Conservation (phyloP, 2,888 invertebrate genomes). For the Ormyrus nitidulus region DNA sequence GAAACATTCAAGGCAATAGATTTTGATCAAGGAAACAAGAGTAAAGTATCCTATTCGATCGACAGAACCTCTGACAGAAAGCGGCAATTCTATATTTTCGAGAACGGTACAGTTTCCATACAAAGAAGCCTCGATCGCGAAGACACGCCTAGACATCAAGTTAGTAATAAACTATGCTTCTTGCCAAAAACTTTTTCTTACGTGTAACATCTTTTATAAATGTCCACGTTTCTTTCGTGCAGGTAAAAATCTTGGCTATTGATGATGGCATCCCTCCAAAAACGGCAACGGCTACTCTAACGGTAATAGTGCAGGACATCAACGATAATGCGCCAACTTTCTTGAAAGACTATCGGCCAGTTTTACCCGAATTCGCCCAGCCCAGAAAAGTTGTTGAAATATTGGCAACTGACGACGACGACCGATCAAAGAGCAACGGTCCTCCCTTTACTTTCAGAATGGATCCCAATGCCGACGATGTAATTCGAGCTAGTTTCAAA, state of each 20-base stretch:
- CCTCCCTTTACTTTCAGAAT: conserved; percentile 97
- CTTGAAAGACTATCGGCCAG: conserved; percentile 93
- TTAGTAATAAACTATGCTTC: conserved; percentile 53
- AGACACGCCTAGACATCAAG: conserved; percentile 94
- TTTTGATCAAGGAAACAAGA: conserved; percentile 95
- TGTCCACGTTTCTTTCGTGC: conserved; percentile 15
- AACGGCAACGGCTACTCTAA: conserved; percentile 94
- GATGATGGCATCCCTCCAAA: conserved; percentile 95
- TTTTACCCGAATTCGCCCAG: conserved; percentile 93
- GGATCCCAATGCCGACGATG: conserved; percentile 95
- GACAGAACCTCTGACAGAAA: conserved; percentile 94
- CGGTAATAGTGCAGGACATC: conserved; percentile 95
- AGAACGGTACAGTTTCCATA: conserved; percentile 96
- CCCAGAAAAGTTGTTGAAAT: conserved; percentile 95
- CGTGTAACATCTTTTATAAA: background rate
- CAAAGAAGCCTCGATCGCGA: conserved; percentile 95
- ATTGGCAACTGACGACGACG: conserved; percentile 94
- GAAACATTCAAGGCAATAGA: conserved; percentile 97
- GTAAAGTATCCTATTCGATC: conserved; percentile 93
- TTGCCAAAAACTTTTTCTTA: background rate
- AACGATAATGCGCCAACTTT: conserved; percentile 97
- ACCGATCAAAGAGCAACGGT: conserved; percentile 94
- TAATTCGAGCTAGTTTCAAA: conserved; percentile 95
- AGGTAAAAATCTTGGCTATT: conserved; percentile 95
- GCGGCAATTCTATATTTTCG: conserved; percentile 94